phyloP scores from a whole-genome alignment of 2,797 vertebrate species.

The Echiichthys vipera region DNA sequence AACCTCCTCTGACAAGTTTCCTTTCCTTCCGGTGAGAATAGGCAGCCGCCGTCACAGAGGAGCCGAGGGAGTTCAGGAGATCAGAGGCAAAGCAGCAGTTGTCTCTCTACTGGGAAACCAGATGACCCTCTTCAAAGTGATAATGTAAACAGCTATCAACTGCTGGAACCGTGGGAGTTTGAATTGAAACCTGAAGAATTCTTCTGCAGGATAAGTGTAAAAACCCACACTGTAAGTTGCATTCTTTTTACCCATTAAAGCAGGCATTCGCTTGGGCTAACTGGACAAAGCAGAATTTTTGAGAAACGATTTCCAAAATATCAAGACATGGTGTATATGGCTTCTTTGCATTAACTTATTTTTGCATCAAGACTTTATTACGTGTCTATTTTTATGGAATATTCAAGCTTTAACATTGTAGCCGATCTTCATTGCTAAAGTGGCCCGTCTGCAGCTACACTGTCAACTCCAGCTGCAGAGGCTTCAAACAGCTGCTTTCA shows the following conservation, averaged over 20 bases:
- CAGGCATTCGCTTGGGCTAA: not conserved
- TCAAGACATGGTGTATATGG: not conserved
- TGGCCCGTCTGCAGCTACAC: conserved; percentile 60
- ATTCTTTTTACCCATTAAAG: conserved; percentile 26
- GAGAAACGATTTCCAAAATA: not conserved
- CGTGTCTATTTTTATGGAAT: conserved; percentile 10
- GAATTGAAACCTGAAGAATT: conserved; percentile 64
- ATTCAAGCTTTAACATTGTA: conserved; percentile 33
- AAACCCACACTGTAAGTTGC: conserved; percentile 54
- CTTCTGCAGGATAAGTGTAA: conserved; percentile 50
- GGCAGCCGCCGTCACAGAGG: conserved; percentile 73
- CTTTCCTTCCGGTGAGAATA: conserved; percentile 72
- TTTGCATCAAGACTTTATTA: not conserved
- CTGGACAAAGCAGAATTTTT: conserved; percentile 39
- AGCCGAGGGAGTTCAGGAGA: conserved; percentile 72
- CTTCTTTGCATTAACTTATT: not conserved
- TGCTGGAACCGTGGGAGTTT: conserved; percentile 73
- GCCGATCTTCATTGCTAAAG: conserved; percentile 49
- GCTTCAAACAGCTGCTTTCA: conserved; percentile 79
- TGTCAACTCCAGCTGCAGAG: conserved; percentile 72
- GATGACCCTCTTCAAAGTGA: conserved; percentile 79
- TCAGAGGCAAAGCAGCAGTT: conserved; percentile 76
- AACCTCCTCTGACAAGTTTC: conserved; percentile 67
- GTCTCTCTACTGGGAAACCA: conserved; percentile 69
- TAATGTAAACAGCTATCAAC: conserved; percentile 79